Percentiles rank a stretch among this genome's conserved stretches.
Conservation (phyloP, 2,113 vertebrate species). For the Charadrius vociferus region DNA sequence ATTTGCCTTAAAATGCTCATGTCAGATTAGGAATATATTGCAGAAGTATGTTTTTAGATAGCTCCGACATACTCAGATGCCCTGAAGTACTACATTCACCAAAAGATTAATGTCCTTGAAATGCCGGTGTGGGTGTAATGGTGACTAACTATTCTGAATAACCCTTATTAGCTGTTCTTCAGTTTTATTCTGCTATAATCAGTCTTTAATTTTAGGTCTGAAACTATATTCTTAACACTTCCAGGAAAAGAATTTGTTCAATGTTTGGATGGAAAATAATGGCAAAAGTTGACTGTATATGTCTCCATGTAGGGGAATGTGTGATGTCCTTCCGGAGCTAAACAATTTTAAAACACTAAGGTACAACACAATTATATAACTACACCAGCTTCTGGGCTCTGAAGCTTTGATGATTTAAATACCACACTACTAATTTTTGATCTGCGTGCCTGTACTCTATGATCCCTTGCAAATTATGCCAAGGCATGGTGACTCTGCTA, state of each 20-base stretch:
- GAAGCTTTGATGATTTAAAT: background rate
- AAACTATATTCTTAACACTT: background rate
- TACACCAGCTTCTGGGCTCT: background rate
- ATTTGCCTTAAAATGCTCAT: background rate
- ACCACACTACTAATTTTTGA: background rate
- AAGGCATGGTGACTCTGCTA: background rate
- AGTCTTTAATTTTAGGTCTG: slow-evolving; percentile 16
- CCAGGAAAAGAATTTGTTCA: background rate
- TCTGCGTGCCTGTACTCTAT: background rate
- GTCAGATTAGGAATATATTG: background rate
- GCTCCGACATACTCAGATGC: fast-evolving
- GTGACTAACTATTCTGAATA: slow-evolving; percentile 40
- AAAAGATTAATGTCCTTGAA: background rate
- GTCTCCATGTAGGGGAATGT: background rate
- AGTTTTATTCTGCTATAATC: background rate
- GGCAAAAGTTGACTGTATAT: background rate
- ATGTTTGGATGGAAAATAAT: background rate
- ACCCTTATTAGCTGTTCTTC: slow-evolving; percentile 21
- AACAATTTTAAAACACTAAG: background rate
- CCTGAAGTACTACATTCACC: background rate
- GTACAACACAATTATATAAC: background rate
- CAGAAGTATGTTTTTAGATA: background rate
- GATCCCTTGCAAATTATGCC: background rate
- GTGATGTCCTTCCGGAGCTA: background rate
- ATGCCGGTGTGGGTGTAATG: background rate